These are phyloP conservation scores for Frankliniella fusca DNA, from an alignment of 2,888 invertebrate species.

Conservation along the genomic window DNA sequence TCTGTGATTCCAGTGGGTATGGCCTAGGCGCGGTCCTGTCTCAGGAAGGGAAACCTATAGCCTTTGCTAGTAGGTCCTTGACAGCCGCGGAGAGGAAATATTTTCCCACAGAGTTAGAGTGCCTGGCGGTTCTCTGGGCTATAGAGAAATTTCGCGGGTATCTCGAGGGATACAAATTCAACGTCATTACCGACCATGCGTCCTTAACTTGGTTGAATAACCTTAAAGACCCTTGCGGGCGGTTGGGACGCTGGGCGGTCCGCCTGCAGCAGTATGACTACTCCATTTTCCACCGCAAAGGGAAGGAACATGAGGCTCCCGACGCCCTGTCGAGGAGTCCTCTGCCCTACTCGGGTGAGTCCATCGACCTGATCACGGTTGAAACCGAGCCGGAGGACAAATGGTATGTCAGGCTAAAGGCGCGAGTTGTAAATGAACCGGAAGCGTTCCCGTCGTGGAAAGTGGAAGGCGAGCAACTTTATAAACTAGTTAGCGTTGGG, in stretches of 20 bases:
- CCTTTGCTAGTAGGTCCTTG: slow-evolving; percentile 33
- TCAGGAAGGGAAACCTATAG: slow-evolving; percentile 33
- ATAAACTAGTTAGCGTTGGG: neutral
- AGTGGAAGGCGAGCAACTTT: neutral
- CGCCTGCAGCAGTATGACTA: slow-evolving; percentile 35
- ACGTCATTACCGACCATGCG: no score
- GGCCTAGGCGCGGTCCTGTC: slow-evolving; percentile 36
- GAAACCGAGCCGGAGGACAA: neutral
- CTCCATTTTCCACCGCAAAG: slow-evolving; percentile 35
- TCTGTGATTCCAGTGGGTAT: slow-evolving; percentile 34
- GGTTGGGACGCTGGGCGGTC: slow-evolving; percentile 34
- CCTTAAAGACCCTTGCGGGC: no score
- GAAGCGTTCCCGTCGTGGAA: no score
- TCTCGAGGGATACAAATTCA: no score
- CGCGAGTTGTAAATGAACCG: neutral
- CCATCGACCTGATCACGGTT: neutral
- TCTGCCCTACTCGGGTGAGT: neutral
- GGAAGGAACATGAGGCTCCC: slow-evolving; percentile 36
- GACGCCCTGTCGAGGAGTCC: slow-evolving; percentile 35
- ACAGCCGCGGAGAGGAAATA: slow-evolving; percentile 33
- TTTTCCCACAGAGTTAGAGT: no score
- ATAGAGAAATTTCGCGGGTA: no score
- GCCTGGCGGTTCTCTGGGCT: no score
- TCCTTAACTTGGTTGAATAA: no score
- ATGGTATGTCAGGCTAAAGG: neutral